Evolutionary conservation across 2,113 vertebrate species (phyloP), one percentile per base, ranked within the genome.

Genomic region (Cavia porcellus): DNA sequence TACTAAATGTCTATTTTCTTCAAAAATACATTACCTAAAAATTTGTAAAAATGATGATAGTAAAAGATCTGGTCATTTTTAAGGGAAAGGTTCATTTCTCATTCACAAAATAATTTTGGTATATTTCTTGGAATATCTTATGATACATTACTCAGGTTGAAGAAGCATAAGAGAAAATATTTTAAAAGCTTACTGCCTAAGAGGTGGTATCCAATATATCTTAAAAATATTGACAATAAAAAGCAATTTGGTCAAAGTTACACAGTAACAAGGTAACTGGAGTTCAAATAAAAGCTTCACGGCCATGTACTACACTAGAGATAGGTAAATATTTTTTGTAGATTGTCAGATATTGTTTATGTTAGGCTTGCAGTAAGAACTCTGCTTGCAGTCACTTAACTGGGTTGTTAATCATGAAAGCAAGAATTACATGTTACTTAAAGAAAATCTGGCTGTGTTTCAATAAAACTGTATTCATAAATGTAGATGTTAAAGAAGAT

Each of bases 391-490:
- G 19, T 1, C 20, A 77, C 14, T 70, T n/a, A 75, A 61, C 19
- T 50, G 38, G 7, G 2, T 20, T 9, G 0, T 70, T 86, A 59
- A 55, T 38, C 15, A 72, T 24, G 15, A 90, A 91, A 30, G 13
- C 24, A 84, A 3, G 24, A 20, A 64, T 13, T 13, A 81, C 7
- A 68, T 0, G n/a, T 50, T 86, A 24, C 8, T 30, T 66, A n/a
- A 95, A 72, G 0, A n/a, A 96, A 79, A 6, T 19, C 79, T 61
- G 32, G 30, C 47, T 94, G 2, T 45, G 6, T 83, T 79, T 22
- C 38, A 61, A n/a, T 64, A 94, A 94, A 94, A 83, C 7, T 47
- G 62, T 90, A 61, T 86, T 90, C 82, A 87, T 10, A 85, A 89
- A 90, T 12, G 22, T 38, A 66, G 7, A 13, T 79, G 17, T 50